Conservation (phyloP, 2,888 invertebrate genomes). For the Formica aserva region DNA sequence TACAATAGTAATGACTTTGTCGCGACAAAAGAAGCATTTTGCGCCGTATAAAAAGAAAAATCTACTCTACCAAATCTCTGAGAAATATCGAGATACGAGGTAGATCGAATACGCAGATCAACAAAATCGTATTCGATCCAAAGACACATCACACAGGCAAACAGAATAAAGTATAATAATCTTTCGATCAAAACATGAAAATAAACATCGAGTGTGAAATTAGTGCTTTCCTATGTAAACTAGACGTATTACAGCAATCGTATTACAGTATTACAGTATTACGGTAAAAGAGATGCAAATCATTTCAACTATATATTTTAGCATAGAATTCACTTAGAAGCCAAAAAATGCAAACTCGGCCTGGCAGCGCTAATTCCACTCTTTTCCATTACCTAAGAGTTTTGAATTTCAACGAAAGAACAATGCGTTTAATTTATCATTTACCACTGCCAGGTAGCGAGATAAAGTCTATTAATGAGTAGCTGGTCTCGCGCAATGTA, state of each 20-base stretch:
- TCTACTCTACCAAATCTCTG: constrained; percentile 33
- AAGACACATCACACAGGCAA: constrained; percentile 41
- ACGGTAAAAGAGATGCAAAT: constrained; percentile 56
- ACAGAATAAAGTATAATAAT: constrained; percentile 33
- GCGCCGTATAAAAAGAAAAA: constrained; percentile 23
- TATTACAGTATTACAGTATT: constrained; percentile 43
- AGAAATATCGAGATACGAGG: constrained; percentile 20
- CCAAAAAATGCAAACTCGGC: constrained; percentile 68
- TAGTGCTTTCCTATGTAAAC: constrained; percentile 34
- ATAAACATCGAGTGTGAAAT: constrained; percentile 33
- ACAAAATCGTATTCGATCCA: neutral
- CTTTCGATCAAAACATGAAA: constrained; percentile 34
- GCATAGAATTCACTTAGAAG: constrained; percentile 59
- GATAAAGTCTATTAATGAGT: constrained; percentile 51
- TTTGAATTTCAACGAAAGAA: constrained; percentile 22
- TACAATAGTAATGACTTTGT: constrained; percentile 12
- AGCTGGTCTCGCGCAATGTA: constrained; percentile 5
- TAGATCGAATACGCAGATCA: constrained; percentile 3
- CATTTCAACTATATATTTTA: constrained; percentile 55
- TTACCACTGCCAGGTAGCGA: constrained; percentile 67
- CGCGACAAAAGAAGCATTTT: constrained; percentile 37
- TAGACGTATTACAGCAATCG: constrained; percentile 31
- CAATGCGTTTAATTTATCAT: constrained; percentile 21
- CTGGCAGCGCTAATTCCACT: constrained; percentile 61
- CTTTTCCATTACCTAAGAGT: neutral